A percentile compares a stretch with the other conserved stretches of the same genome.
Evolutionary conservation across 2,888 invertebrate species (phyloP).

Genomic region (Dryobotodes eremita): DNA sequence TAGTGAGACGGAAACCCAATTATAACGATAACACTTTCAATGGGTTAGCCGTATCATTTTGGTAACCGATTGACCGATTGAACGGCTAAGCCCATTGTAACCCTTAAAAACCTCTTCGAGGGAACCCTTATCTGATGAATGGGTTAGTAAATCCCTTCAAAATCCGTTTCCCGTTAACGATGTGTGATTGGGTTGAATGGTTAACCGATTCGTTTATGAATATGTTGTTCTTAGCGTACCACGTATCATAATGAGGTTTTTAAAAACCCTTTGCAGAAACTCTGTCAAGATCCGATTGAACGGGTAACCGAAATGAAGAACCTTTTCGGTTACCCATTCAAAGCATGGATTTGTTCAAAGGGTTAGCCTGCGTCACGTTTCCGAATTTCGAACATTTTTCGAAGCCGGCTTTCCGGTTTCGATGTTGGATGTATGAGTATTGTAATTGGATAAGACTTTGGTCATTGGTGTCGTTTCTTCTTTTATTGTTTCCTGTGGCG

Average conservation of each 20-base stretch:
- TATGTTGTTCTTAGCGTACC: not conserved
- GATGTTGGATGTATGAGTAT: not conserved
- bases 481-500: not conserved
- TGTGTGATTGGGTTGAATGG: not conserved
- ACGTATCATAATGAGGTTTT: not conserved
- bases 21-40: not conserved
- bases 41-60: not conserved
- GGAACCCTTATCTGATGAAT: too few species aligned
- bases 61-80: not conserved
- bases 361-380: not conserved
- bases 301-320: not conserved
- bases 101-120: not conserved
- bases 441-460: not conserved
- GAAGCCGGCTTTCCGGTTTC: not conserved
- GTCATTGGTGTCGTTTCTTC: not conserved
- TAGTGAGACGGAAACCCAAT: not conserved
- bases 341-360: not conserved
- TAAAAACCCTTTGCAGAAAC: not conserved
- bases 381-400: conserved; percentile 1
- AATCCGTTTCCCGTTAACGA: not conserved
- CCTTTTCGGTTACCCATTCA: not conserved
- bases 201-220: not conserved
- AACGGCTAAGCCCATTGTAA: not conserved
- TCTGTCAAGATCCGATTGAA: not conserved
- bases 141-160: not conserved